Evolutionary conservation across 2,888 invertebrate species (phyloP).

Genomic region (Lasioglossum malachurum): DNA sequence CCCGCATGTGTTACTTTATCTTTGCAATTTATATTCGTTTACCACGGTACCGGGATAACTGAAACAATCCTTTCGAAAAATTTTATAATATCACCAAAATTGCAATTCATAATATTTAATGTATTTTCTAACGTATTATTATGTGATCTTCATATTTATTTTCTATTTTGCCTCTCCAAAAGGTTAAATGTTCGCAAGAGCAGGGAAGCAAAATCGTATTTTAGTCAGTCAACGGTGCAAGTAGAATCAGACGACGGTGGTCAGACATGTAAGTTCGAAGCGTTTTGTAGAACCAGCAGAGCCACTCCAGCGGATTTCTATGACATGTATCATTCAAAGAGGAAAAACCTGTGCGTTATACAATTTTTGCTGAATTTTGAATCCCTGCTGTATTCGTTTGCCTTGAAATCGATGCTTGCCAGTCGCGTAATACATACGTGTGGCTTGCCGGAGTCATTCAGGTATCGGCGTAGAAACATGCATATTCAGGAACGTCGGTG

Average conservation of each 20-base stretch:
- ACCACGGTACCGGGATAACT: background rate
- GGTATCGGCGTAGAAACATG: conserved; percentile 23
- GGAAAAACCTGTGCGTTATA: background rate
- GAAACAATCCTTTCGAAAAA: background rate
- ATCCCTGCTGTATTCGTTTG: background rate
- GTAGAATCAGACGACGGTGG: background rate
- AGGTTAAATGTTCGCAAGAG: background rate
- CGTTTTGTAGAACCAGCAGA: background rate
- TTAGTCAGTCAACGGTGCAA: background rate
- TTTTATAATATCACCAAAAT: too few relatives aligned
- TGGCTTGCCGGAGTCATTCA: conserved; percentile 1
- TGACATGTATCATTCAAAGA: background rate
- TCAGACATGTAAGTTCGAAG: background rate
- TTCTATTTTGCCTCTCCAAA: background rate
- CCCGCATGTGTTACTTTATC: background rate
- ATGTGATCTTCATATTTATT: background rate
- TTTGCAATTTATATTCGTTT: background rate
- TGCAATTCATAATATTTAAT: background rate
- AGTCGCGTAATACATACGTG: conserved; percentile 17
- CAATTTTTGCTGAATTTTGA: conserved; percentile 23
- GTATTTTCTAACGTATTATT: background rate
- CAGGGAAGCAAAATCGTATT: background rate
- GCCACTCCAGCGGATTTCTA: background rate
- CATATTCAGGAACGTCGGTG: conserved; percentile 40
- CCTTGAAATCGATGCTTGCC: conserved; percentile 32